Evolutionary conservation across 2,888 invertebrate species (phyloP).

Genomic region (Callyntrura guangdongensis): DNA sequence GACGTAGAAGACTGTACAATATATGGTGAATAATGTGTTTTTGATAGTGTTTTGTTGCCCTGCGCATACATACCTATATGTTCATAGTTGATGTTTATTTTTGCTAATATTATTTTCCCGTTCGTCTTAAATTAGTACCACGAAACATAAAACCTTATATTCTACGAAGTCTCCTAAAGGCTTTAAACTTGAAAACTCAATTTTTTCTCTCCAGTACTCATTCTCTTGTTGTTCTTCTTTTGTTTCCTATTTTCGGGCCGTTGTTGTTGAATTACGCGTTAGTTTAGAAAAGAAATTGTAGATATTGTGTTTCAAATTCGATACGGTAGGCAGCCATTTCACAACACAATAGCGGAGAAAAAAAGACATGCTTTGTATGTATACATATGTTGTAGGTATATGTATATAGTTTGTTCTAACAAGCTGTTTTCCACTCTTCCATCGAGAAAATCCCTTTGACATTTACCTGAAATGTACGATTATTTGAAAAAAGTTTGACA

Average conservation of each 20-base stretch:
- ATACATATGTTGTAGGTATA: too few species aligned
- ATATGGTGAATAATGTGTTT: too few species aligned
- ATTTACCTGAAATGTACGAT: constrained; percentile 29
- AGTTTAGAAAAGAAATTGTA: constrained; percentile 15
- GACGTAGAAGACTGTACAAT: too few species aligned
- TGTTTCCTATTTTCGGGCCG: neutral
- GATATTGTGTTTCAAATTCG: constrained; percentile 25
- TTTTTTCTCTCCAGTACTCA: neutral
- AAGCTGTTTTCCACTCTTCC: constrained; percentile 8
- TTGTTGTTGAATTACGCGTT: constrained; percentile 12
- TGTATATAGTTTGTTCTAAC: neutral
- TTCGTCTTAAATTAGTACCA: too few species aligned
- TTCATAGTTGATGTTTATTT: too few species aligned
- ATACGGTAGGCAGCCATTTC: constrained; percentile 5
- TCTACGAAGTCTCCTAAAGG: neutral
- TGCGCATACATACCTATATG: too few species aligned
- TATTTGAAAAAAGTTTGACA: constrained; percentile 23
- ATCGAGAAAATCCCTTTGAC: constrained; percentile 40
- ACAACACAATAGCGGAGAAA: neutral
- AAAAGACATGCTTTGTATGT: too few species aligned
- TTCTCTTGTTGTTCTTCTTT: neutral
- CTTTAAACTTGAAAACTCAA: constrained; percentile 1
- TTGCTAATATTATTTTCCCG: too few species aligned
- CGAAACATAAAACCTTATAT: neutral
- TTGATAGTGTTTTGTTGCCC: neutral